Evolutionary conservation across 2,113 vertebrate species (phyloP).

Genomic region (Nestor notabilis): DNA sequence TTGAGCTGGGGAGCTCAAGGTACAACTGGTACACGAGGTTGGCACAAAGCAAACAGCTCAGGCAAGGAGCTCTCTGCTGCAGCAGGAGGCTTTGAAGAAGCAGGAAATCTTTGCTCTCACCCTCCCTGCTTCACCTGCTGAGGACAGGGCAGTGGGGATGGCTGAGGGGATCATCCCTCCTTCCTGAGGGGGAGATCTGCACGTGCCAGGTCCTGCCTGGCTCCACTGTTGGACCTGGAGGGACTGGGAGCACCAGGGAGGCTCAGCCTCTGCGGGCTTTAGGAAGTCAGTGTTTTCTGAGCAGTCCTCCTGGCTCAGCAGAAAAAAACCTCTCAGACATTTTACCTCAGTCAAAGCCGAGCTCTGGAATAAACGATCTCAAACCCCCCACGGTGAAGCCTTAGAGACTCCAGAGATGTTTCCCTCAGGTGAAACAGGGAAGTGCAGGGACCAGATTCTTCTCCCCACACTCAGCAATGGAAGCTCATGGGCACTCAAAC

Average conservation of each 20-base stretch:
- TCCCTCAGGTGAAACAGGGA: rapidly evolving
- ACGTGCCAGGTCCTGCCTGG: rapidly evolving
- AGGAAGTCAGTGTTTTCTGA: not conserved
- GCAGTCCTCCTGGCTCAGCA: not conserved
- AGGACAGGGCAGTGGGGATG: rapidly evolving
- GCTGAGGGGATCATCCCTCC: not conserved
- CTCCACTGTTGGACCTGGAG: not conserved
- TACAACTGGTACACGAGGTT: rapidly evolving
- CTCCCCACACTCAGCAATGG: not conserved
- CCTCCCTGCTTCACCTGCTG: rapidly evolving
- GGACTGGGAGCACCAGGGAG: not conserved
- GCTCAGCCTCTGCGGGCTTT: not conserved
- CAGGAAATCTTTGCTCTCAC: not conserved
- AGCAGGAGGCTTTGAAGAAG: not conserved
- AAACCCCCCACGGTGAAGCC: not conserved
- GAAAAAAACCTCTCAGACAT: rapidly evolving
- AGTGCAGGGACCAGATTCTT: not conserved
- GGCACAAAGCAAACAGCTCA: not conserved
- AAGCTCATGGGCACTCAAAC: not conserved
- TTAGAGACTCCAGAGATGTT: rapidly evolving
- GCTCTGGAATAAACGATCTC: not conserved
- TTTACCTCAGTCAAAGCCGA: not conserved
- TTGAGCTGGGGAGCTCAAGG: not conserved
- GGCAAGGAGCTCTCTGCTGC: not conserved
- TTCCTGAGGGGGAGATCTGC: not conserved